Base-by-base conservation (phyloP, 2,797 vertebrate species). In the Tarsius wallacei region DNA sequence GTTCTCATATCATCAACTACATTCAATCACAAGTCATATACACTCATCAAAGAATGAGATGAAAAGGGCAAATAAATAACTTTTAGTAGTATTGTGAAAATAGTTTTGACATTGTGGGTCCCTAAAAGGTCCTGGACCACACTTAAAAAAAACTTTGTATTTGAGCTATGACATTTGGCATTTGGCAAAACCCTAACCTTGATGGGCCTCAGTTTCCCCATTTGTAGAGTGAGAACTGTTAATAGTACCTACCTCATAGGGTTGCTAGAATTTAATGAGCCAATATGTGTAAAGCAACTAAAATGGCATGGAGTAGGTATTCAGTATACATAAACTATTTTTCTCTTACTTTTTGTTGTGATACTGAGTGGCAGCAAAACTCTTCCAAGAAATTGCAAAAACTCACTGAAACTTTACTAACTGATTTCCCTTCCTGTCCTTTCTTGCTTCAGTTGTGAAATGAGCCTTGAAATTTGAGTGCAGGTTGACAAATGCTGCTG, bases 311-410 rank as follows among this genome's bases (percentile, higher is more conserved):
- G 28, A 53, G 22, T 12, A 73, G 66, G 42, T 80, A 19, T 28
- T 94, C 61, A 64, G 55, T 93, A 76, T 36, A 57, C 33, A 55
- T 31, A 24, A 73, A 24, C 70, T 87, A 14, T 21, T 80, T 90
- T 77, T 82, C n/a, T 66, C 73, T 86, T 47, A 59, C 36, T 76
- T 77, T 68, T 66, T 82, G 26, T 73, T 87, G 24, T 53, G 66
- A 78, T 57, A 83, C 66, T 70, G 26, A 87, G 57, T 64, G 63
- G 55, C 66, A 94, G 57, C 51, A 78, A 51, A 70, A 53, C 16
- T 51, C 78, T 94, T 87, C 17, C 7, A 90, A 95, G 66, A 81
- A 94, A 93, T 85, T 77, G 36, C 36, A 77, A 73, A 94, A 59
- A 87, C 7, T 93, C 71, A 33, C 22, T 55, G 68, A 80, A 49